Percentiles rank a stretch among this genome's conserved stretches.
These are phyloP conservation scores for Plestiodon gilberti DNA, from an alignment of 2,113 vertebrate species.

Conservation along the genomic window DNA sequence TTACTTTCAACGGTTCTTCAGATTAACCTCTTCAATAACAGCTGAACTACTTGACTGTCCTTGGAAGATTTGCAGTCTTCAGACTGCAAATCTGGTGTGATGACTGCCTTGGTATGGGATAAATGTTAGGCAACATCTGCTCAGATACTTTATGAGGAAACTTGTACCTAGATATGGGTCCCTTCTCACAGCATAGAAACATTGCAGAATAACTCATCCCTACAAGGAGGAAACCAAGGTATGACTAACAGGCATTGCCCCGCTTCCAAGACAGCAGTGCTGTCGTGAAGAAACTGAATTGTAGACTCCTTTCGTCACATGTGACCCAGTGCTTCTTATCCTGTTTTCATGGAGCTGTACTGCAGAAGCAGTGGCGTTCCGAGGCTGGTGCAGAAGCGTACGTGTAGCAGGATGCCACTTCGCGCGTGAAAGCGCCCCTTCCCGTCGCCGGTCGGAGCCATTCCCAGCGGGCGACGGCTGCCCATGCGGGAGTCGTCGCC, in stretches of 20 bases:
- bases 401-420: no score
- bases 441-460: no score
- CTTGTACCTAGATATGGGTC: not conserved
- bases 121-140: constrained; percentile 1
- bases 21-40: not conserved
- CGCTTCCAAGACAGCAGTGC: not conserved
- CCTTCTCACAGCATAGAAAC: constrained; percentile 1
- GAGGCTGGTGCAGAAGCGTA: no score
- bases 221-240: not conserved
- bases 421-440: no score
- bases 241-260: not conserved
- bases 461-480: no score
- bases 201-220: not conserved
- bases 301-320: not conserved
- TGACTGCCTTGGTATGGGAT: not conserved
- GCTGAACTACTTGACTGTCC: not conserved
- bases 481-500: no score
- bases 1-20: not conserved
- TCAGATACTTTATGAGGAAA: constrained; percentile 27
- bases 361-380: not conserved
- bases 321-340: not conserved
- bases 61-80: constrained; percentile 7
- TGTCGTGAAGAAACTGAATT: not conserved
- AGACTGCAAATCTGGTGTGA: not conserved
- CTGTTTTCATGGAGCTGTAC: not conserved